These are phyloP conservation scores for Pocillopora meandrina DNA, from an alignment of 92 coral and sea anemone genomes.

Conservation along the genomic window DNA sequence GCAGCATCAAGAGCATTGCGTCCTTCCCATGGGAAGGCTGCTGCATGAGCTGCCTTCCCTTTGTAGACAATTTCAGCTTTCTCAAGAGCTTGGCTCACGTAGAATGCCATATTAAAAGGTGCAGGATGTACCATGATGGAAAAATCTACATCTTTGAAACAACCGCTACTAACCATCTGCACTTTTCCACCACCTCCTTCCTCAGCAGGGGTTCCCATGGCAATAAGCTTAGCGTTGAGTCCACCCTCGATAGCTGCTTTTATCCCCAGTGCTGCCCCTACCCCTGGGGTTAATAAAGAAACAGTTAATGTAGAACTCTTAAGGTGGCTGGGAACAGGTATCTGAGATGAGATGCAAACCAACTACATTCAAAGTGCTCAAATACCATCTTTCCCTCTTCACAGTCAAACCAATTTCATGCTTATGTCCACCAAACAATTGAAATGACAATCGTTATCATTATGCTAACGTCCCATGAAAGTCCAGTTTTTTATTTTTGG, in stretches of 20 bases:
- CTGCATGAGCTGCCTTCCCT: constrained; percentile 77
- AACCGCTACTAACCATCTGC: constrained; percentile 73
- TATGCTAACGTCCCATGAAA: too few relatives aligned
- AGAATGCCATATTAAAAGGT: constrained; percentile 81
- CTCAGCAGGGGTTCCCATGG: constrained; percentile 95
- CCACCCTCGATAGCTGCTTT: constrained; percentile 55
- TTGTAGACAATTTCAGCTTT: constrained; percentile 66
- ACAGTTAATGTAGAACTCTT: too few relatives aligned
- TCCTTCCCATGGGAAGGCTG: constrained; percentile 70
- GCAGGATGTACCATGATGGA: constrained; percentile 93
- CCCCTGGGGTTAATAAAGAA: neutral
- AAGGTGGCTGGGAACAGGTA: neutral
- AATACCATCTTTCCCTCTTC: too few relatives aligned
- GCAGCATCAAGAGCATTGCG: constrained; percentile 94
- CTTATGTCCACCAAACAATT: too few relatives aligned
- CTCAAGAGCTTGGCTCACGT: constrained; percentile 61
- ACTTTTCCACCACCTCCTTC: constrained; percentile 92
- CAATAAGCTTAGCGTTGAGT: constrained; percentile 56
- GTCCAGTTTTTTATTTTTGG: too few relatives aligned
- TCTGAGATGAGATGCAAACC: constrained; percentile 1
- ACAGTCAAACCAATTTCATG: too few relatives aligned
- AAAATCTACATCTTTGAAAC: constrained; percentile 80
- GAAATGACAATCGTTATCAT: too few relatives aligned
- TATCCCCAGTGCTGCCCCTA: constrained; percentile 38
- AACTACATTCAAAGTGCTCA: too few relatives aligned